Percentiles rank a stretch among this genome's conserved stretches.
phyloP scores from a whole-genome alignment of 2,113 vertebrate species.

The Phyllostomus discolor region DNA sequence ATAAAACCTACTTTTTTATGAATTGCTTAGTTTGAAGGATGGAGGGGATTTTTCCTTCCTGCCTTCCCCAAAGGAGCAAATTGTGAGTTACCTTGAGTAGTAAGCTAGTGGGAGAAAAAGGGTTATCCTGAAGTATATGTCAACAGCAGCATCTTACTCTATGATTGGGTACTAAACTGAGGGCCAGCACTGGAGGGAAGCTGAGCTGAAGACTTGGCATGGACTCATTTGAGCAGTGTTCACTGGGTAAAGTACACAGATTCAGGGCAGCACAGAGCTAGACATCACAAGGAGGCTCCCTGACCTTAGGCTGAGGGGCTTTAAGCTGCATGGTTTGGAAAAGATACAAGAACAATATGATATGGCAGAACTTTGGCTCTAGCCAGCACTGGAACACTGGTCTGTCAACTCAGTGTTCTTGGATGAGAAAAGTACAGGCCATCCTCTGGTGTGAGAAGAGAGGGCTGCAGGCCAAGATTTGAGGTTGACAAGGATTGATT shows the following conservation, averaged over 20 bases:
- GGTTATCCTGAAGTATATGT: not conserved
- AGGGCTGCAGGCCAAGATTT: not conserved
- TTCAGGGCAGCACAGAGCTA: not conserved
- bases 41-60: not conserved
- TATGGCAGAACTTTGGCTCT: not conserved
- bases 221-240: not conserved
- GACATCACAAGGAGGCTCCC: not conserved
- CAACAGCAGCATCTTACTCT: not conserved
- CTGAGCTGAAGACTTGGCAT: not conserved
- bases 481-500: conserved; percentile 18
- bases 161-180: not conserved
- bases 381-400: not conserved
- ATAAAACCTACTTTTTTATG: not conserved
- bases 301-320: not conserved
- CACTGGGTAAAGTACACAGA: not conserved
- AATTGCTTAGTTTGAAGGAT: not conserved
- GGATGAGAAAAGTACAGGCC: not conserved
- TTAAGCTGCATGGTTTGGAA: not conserved
- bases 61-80: not conserved
- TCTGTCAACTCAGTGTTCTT: not conserved
- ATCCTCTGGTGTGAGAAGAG: not conserved
- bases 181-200: not conserved
- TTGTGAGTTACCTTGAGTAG: not conserved
- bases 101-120: not conserved
- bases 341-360: not conserved